Conservation (phyloP, 2,888 invertebrate species). For the Orgyia antiqua region DNA sequence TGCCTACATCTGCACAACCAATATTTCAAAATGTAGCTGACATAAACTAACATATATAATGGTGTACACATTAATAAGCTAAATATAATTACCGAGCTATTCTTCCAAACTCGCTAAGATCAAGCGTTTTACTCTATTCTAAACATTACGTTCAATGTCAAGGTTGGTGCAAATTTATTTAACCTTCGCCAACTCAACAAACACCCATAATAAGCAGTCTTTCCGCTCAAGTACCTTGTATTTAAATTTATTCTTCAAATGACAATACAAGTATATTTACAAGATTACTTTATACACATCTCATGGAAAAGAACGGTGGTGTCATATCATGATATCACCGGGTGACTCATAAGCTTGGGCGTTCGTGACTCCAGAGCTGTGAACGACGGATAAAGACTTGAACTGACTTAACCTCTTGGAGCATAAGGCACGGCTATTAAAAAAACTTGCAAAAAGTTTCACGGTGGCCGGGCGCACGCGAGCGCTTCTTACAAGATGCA, state of each 20-base stretch:
- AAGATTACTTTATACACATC: slow-evolving; percentile 23
- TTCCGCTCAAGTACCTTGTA: slow-evolving; percentile 32
- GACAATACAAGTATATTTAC: slow-evolving; percentile 19
- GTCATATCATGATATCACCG: slow-evolving; percentile 61
- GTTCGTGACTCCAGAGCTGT: slow-evolving; percentile 46
- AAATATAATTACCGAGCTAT: too few relatives aligned
- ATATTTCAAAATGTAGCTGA: slow-evolving; percentile 33
- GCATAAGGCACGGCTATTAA: slow-evolving; percentile 54
- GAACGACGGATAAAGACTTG: slow-evolving; percentile 41
- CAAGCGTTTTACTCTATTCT: too few relatives aligned
- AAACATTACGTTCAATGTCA: slow-evolving; percentile 35
- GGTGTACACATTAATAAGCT: too few relatives aligned
- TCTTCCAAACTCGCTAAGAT: too few relatives aligned
- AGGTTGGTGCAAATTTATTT: slow-evolving; percentile 34
- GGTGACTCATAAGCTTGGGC: slow-evolving; percentile 47
- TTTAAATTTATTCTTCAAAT: slow-evolving; percentile 25
- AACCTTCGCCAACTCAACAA: slow-evolving; percentile 30
- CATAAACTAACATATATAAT: slow-evolving; percentile 2
- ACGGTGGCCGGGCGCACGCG: slow-evolving; percentile 48
- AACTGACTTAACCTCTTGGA: slow-evolving; percentile 58
- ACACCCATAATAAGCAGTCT: slow-evolving; percentile 30
- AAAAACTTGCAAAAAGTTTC: slow-evolving; percentile 49
- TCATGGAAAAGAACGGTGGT: slow-evolving; percentile 46
- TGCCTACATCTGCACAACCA: slow-evolving; percentile 51
- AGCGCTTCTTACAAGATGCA: slow-evolving; percentile 44